A percentile compares a stretch with the other conserved stretches of the same genome.
Conservation (phyloP, 2,888 invertebrate species). For the Autographa gamma region DNA sequence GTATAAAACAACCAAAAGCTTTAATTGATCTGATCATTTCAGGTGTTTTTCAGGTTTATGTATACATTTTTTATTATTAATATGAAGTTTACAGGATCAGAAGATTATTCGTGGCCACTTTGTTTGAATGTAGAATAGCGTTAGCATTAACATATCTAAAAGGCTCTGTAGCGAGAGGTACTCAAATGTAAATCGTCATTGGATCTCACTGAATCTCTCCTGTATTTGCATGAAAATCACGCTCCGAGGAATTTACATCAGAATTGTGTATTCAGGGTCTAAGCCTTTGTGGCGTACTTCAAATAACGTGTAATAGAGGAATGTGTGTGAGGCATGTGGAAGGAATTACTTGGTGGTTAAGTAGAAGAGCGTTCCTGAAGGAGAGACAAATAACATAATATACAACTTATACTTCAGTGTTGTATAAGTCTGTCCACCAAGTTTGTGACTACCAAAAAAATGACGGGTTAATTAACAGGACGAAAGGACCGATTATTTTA, state of each 20-base stretch:
- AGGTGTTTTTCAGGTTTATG: background rate
- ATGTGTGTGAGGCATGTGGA: constrained; percentile 34
- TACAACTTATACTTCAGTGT: no score
- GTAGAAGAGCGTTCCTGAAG: background rate
- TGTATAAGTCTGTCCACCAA: no score
- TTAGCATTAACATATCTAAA: constrained; percentile 31
- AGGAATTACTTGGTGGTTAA: constrained; percentile 24
- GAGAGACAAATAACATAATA: background rate
- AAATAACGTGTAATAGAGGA: constrained; percentile 36
- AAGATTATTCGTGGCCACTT: background rate
- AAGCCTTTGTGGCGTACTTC: constrained; percentile 45
- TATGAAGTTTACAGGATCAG: background rate
- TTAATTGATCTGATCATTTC: background rate
- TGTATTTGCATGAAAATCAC: constrained; percentile 58
- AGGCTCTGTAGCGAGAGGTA: constrained; percentile 25
- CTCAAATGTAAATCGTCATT: constrained; percentile 53
- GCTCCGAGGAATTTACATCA: constrained; percentile 52
- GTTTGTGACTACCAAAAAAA: no score
- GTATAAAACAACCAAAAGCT: constrained; percentile 25
- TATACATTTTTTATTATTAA: background rate
- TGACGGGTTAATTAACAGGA: no score
- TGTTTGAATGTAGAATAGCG: constrained; percentile 12
- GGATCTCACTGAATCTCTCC: constrained; percentile 48
- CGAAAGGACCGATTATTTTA: no score
- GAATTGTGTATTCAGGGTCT: constrained; percentile 51